Evolutionary conservation across 2,797 vertebrate species (phyloP), one percentile per base, ranked within the genome.

Genomic region (Cottoperca gobio): DNA sequence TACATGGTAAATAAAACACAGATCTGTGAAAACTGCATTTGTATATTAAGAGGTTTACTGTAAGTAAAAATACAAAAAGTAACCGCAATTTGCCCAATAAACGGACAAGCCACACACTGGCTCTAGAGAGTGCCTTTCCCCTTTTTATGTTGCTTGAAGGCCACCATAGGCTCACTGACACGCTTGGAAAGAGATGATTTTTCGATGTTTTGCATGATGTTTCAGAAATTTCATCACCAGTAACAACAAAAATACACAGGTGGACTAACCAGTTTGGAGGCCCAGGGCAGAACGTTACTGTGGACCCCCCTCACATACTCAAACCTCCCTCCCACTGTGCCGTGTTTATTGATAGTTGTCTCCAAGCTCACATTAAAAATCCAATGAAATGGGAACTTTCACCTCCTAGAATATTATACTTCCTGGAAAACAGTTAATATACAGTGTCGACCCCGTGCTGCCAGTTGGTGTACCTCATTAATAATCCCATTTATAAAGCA

Each of bases 1-100:
- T 70, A 75, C 49, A 73, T n/a, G 12, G 53, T 80, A 64, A 76
- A 81, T 74, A 83, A 69, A 73, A 74, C 42, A 46, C 12, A 31
- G 33, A 59, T 24, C 12, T 48, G 54, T 66, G 21, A 65, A 71
- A 65, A 68, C 50, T 57, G 59, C 17, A 23, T 63, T 67, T 49
- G 43, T 74, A 39, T 35, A 39, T 40, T 26, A 60, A 45, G 28
- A 70, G 45, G 16, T 43, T 58, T 46, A 60, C 57, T 66, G 21
- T 19, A n/a, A 0, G 16, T 78, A 55, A 17, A 60, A 46, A 76
- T 11, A 75, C 8, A 3, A 19, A 61, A 64, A 40, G 2, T 40
- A 14, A 40, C 40, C 39, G 39, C 39, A 40, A 16, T 16, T 40
- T 40, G 39, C 39, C 16, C 16, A 28, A 28, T 28, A 28, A 28